phyloP scores from a whole-genome alignment of 2,113 vertebrate genomes.

The Hystrix cristata region DNA sequence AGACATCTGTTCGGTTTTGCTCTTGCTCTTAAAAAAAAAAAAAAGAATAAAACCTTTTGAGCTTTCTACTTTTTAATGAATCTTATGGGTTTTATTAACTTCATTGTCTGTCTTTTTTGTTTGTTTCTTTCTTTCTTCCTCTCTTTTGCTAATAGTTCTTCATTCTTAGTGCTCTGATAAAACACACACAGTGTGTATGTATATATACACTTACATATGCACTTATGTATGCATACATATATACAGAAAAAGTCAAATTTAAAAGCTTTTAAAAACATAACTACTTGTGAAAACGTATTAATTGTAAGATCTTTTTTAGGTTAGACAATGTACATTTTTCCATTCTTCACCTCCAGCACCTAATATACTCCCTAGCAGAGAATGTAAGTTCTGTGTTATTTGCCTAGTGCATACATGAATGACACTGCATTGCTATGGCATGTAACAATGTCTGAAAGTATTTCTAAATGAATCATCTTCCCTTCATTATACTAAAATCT shows the following conservation, averaged over 20 bases:
- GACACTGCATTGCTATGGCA: background rate
- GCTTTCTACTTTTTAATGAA: background rate
- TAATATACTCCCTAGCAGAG: background rate
- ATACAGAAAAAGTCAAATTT: background rate
- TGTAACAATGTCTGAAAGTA: background rate
- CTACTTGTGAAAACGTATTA: background rate
- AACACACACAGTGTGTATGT: background rate
- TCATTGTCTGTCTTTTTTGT: background rate
- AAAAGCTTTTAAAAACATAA: background rate
- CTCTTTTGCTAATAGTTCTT: background rate
- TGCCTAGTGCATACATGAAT: background rate
- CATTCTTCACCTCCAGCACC: background rate
- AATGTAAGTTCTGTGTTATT: background rate
- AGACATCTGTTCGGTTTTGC: constrained; percentile 67
- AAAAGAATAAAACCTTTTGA: background rate
- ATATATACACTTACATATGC: background rate
- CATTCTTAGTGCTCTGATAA: background rate
- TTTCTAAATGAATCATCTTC: background rate
- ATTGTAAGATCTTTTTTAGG: background rate
- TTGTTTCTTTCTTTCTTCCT: background rate
- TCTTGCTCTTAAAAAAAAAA: background rate
- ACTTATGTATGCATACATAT: background rate
- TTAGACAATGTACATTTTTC: background rate
- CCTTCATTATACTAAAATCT: background rate
- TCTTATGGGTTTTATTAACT: background rate